Evolutionary conservation across 2,888 invertebrate genomes (phyloP).

Genomic region (Palloptera scutellata): DNA sequence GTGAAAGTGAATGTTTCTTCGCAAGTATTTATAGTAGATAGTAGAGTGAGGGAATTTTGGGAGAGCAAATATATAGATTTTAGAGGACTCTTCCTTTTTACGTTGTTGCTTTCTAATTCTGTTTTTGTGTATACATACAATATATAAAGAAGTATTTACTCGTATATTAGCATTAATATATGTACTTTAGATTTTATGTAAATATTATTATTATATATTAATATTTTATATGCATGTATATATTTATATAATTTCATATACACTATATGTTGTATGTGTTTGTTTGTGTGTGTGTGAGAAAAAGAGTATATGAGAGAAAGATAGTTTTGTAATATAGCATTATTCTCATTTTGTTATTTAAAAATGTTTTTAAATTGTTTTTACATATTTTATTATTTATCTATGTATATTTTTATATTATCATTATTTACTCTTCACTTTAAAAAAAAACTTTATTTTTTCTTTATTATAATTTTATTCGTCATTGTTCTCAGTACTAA

Average conservation of each 20-base stretch:
- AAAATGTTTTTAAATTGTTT: slow-evolving; percentile 20
- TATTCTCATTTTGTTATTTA: not conserved
- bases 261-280: not conserved
- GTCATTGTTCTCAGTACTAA: not conserved
- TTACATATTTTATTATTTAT: slow-evolving; percentile 16
- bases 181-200: slow-evolving; percentile 22
- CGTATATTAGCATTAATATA: not conserved
- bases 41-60: not conserved
- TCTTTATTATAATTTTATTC: not conserved
- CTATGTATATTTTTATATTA: not conserved
- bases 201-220: slow-evolving; percentile 34
- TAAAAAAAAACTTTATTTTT: not conserved
- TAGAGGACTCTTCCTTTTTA: not conserved
- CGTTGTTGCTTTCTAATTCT: not conserved
- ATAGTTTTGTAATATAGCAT: not conserved
- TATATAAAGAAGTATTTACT: not conserved
- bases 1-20: too few relatives aligned
- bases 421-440: not conserved
- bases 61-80: not conserved
- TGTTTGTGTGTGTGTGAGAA: not conserved
- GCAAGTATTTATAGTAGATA: too few relatives aligned
- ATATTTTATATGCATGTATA: slow-evolving; percentile 22
- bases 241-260: slow-evolving; percentile 24
- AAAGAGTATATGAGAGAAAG: not conserved
- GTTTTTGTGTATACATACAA: not conserved